A percentile compares a stretch with the other conserved stretches of the same genome.
phyloP scores from a whole-genome alignment of 2,888 invertebrate species.

The Tortrix viridana region DNA sequence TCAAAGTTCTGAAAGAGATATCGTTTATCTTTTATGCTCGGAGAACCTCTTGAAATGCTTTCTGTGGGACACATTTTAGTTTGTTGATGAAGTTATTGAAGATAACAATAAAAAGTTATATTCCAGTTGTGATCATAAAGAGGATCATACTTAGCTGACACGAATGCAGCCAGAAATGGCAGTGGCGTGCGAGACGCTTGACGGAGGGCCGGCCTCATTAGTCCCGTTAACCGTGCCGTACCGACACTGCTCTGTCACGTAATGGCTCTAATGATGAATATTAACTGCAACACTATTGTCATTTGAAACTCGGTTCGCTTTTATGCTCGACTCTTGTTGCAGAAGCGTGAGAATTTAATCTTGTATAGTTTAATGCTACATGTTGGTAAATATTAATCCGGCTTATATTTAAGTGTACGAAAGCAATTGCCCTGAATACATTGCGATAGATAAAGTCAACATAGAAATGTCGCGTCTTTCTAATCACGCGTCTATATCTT shows the following conservation, averaged over 20 bases:
- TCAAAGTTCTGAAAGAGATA: conserved; percentile 55
- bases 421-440: no score
- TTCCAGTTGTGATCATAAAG: conserved; percentile 15
- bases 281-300: conserved; percentile 23
- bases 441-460: neutral
- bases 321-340: conserved; percentile 17
- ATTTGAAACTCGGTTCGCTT: conserved; percentile 4
- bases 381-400: neutral
- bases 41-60: conserved; percentile 40
- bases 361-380: neutral
- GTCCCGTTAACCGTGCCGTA: conserved; percentile 63
- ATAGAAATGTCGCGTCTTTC: conserved; percentile 7
- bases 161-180: conserved; percentile 58
- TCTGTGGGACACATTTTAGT: conserved; percentile 42
- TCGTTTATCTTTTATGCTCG: conserved; percentile 52
- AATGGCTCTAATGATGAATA: conserved; percentile 26
- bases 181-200: conserved; percentile 45
- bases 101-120: conserved; percentile 11
- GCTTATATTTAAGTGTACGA: no score
- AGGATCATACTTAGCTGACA: conserved; percentile 52
- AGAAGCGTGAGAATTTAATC: conserved; percentile 24
- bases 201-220: conserved; percentile 58
- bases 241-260: conserved; percentile 53
- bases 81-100: conserved; percentile 16
- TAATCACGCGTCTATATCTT: conserved; percentile 2